phyloP scores from a whole-genome alignment of 2,888 invertebrate genomes.

The Anthoptus insignis region DNA sequence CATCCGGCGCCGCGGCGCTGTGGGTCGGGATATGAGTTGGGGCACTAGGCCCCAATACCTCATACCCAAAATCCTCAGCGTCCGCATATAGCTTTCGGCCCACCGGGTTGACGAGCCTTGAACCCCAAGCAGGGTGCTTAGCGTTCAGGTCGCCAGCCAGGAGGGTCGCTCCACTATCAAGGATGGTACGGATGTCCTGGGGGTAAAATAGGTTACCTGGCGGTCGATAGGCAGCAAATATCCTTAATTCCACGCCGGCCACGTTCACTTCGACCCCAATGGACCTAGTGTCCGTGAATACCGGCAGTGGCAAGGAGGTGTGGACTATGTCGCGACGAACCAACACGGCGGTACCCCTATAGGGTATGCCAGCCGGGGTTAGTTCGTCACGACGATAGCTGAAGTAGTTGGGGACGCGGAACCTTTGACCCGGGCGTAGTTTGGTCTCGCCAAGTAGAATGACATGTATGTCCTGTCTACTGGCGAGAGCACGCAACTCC shows the following conservation, averaged over 20 bases:
- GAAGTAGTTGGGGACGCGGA: neutral
- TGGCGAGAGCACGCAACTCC: neutral
- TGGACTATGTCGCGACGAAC: neutral
- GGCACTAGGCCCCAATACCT: no score
- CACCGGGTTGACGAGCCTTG: no score
- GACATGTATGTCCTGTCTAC: constrained; percentile 8
- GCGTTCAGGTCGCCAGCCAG: neutral
- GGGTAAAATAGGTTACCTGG: neutral
- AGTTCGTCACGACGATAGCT: neutral
- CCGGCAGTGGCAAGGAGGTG: neutral
- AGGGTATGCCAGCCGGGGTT: neutral
- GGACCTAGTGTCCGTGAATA: neutral
- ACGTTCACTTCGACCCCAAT: neutral
- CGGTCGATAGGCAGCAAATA: neutral
- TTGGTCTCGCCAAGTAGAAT: constrained; percentile 1
- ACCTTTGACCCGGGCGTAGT: neutral
- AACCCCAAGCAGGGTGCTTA: no score
- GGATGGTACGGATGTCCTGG: neutral
- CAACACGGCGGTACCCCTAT: neutral
- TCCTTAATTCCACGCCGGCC: neutral
- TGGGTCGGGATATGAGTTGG: no score
- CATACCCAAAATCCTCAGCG: no score
- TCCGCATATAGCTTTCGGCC: no score
- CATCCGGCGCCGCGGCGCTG: no score
- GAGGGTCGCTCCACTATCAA: neutral